Conservation (phyloP, 2,113 vertebrate genomes). For the Empidonax traillii region DNA sequence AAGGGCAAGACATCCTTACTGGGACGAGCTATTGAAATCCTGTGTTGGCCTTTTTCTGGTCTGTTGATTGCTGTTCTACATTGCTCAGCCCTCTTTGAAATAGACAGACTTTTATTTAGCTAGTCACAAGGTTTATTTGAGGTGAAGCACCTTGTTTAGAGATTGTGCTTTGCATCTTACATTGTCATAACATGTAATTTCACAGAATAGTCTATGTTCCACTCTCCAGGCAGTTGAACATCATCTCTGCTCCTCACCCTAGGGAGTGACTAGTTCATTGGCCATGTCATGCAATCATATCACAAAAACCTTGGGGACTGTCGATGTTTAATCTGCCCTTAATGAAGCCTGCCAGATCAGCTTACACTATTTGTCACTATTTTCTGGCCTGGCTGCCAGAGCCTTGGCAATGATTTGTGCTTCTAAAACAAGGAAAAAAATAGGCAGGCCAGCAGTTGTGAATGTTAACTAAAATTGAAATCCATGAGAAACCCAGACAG, state of each 20-base stretch:
- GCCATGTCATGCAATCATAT: constrained; percentile 45
- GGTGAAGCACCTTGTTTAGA: background rate
- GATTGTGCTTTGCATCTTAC: background rate
- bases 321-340: constrained; percentile 53
- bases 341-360: constrained; percentile 52
- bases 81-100: background rate
- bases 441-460: background rate
- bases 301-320: constrained; percentile 50
- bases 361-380: constrained; percentile 31
- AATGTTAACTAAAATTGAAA: background rate
- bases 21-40: background rate
- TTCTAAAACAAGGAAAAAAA: background rate
- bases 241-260: constrained; percentile 11
- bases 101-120: background rate
- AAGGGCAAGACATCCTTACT: background rate
- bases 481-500: background rate
- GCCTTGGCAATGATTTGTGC: constrained; percentile 9
- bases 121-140: background rate
- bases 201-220: background rate
- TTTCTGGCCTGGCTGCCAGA: constrained; percentile 20
- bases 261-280: constrained; percentile 26
- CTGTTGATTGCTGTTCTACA: background rate
- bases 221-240: background rate
- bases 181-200: background rate
- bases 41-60: background rate